Base-by-base conservation (phyloP, 2,797 vertebrate genomes). In the Lutjanus argentimaculatus region DNA sequence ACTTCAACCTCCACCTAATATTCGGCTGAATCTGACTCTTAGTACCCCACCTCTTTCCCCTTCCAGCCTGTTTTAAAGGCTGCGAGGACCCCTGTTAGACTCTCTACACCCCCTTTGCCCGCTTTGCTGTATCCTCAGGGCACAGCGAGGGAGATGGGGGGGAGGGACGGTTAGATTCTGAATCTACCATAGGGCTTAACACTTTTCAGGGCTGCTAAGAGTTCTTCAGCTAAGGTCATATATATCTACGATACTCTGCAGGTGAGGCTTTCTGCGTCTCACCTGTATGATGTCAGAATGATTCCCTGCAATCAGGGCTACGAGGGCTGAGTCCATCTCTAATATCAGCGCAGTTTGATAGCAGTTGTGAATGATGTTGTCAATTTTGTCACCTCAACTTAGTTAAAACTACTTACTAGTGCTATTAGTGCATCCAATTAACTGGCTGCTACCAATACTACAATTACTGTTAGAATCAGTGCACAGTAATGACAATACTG, bases 1-100 rank as follows among this genome's bases (percentile, higher is more conserved):
- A 69, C 85, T 59, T 92, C 79, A 88, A 86, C 85, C 85, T 96
- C 67, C 94, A 95, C 75, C 85, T 93, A 48, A 84, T 96, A 7
- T 94, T 95, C 5, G 94, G 96, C 85, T 96, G 95, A 96, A 94
- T 85, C 6, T 25, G 75, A 87, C 83, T 90, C 86, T 91, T 70
- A 75, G 84, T 55, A 25, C 53, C 74, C 64, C 67, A 64, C 63
- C 66, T 13, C 30, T 63, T 66, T 55, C 4, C 43, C 85, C 78
- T 89, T 92, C 49, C 57, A 72, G 81, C 90, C 92, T 88, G 94
- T 95, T 95, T 93, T 91, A 94, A 82, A 95, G 95, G 94, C 94
- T 93, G 86, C 1, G 77, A 91, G 86, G 83, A 81, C 57, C 89
- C 92, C 82, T 88, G 86, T 90, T 85, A 85, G 87, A 94, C 91